Evolutionary conservation across 2,888 invertebrate species (phyloP), one percentile per base, ranked within the genome.

Genomic region (Melipona beecheii): DNA sequence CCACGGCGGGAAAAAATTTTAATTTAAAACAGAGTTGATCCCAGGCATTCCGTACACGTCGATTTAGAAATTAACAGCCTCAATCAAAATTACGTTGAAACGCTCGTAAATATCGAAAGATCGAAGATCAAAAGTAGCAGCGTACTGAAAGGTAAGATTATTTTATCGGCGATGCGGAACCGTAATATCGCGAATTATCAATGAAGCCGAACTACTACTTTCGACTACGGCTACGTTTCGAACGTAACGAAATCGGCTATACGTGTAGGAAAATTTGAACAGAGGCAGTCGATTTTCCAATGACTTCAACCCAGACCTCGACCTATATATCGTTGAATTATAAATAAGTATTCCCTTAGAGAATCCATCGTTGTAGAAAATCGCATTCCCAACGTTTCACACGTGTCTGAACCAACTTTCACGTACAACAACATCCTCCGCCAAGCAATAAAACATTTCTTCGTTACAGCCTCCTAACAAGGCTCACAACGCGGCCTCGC

Each of bases 321-420:
- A 72, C 69, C 81, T 50, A 75, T 69, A 6, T 68, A 68, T 72
- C 58, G 66, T 60, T n/a, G 49, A 50, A 81, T 72, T 81, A 83
- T 83, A 83, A 83, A 83, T 83, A 80, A 80, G 71, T 43, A 31
- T 66, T 73, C 75, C 68, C 75, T 72, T 58, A 19, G 43, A 36
- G 24, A 54, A n/a, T n/a, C 9, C 66, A 60, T 15, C 31, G 72
- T 68, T 43, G 68, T 58, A 72, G 72, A 31, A 75, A 81, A 81
- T 71, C 56, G n/a, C 19, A 52, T 52, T 31, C 50, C 43, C 65
- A 76, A 65, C 50, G 54, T n/a, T 54, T 78, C 17, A 50, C 64
- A 78, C 54, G 11, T 52, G 62, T 73, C n/a, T n/a, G 6, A 73
- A n/a, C 52, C 11, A 31, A n/a, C n/a, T n/a, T 49, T 1, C 17